Conservation (phyloP, 2,797 vertebrate species). For the Acanthurus leucopareius region DNA sequence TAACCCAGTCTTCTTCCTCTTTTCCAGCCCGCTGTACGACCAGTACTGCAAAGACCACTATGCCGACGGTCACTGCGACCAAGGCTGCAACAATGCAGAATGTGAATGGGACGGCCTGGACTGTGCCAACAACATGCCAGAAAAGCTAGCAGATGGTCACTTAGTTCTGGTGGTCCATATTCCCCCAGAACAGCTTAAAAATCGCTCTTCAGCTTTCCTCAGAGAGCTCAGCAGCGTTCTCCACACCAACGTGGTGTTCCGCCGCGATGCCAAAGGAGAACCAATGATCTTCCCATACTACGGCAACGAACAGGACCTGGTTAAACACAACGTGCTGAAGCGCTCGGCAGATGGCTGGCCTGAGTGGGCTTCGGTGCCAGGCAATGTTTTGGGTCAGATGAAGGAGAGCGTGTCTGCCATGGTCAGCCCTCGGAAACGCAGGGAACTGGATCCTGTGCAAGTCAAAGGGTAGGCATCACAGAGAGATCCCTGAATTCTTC, state of each 20-base stretch:
- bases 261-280: constrained; percentile 89
- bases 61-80: constrained; percentile 96
- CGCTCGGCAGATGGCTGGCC: constrained; percentile 89
- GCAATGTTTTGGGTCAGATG: constrained; percentile 84
- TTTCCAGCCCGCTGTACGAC: constrained; percentile 94
- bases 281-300: constrained; percentile 97
- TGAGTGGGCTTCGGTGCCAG: constrained; percentile 83
- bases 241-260: constrained; percentile 98
- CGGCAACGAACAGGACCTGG: constrained; percentile 94
- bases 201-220: constrained; percentile 93
- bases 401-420: constrained; percentile 84
- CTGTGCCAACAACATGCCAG: constrained; percentile 94
- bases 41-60: constrained; percentile 99
- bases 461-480: constrained; percentile 82
- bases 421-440: constrained; percentile 83
- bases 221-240: constrained; percentile 95
- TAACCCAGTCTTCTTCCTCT: constrained; percentile 26
- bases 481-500: not conserved
- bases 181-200: constrained; percentile 92
- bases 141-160: constrained; percentile 93
- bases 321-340: constrained; percentile 91
- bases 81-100: constrained; percentile 97
- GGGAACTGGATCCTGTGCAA: constrained; percentile 93
- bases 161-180: constrained; percentile 95
- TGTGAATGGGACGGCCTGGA: constrained; percentile 99